Percentiles rank a stretch among this genome's conserved stretches.
These are phyloP conservation scores for Magallana gigas DNA, from an alignment of 1,140 invertebrate species.

Conservation along the genomic window DNA sequence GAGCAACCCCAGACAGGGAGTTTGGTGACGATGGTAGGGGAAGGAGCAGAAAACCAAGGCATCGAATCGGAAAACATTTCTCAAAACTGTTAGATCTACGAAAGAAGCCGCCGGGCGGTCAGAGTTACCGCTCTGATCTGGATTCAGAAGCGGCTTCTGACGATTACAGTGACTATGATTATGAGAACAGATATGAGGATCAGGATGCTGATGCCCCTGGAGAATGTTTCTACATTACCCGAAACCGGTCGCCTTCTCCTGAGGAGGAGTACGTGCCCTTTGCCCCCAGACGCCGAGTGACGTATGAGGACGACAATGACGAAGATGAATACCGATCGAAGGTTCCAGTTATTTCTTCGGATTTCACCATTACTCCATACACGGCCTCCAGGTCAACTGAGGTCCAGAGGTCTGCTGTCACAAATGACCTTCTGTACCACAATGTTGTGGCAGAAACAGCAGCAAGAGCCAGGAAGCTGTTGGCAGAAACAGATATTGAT, in stretches of 20 bases:
- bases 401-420: neutral
- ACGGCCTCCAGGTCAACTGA: neutral
- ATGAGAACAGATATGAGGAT: constrained; percentile 53
- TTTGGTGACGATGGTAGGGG: constrained; percentile 35
- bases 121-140: neutral
- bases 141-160: constrained; percentile 50
- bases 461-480: constrained; percentile 56
- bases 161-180: constrained; percentile 46
- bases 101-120: constrained; percentile 1
- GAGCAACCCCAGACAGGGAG: constrained; percentile 52
- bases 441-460: constrained; percentile 60
- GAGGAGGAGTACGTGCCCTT: constrained; percentile 60
- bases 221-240: constrained; percentile 38
- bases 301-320: constrained; percentile 49
- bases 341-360: constrained; percentile 29
- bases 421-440: constrained; percentile 62
- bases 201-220: constrained; percentile 26
- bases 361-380: constrained; percentile 50
- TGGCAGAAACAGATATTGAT: constrained; percentile 58
- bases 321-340: neutral
- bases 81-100: constrained; percentile 47
- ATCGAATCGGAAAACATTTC: constrained; percentile 52
- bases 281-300: constrained; percentile 45
- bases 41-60: constrained; percentile 40
- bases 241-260: constrained; percentile 47